Evolutionary conservation across 2,888 invertebrate genomes (phyloP).

Genomic region (Rhimphoctona megacephalus): DNA sequence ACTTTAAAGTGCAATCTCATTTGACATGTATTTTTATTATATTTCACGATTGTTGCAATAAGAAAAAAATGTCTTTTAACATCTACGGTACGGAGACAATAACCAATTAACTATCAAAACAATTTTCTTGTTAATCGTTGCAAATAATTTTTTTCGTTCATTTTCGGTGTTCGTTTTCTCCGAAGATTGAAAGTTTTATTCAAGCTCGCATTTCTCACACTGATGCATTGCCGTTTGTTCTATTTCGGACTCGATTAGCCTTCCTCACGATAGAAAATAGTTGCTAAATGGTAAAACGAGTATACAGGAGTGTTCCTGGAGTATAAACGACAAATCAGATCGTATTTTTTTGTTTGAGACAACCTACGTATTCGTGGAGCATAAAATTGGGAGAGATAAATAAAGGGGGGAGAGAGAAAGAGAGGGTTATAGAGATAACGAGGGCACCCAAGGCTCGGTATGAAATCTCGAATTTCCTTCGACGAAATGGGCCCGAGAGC

Average conservation of each 20-base stretch:
- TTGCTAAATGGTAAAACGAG: background rate
- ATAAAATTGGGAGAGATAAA: background rate
- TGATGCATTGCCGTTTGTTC: background rate
- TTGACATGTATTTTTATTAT: background rate
- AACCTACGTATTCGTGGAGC: slow-evolving; percentile 27
- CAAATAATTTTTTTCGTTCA: background rate
- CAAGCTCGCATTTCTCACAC: background rate
- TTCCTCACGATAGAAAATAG: background rate
- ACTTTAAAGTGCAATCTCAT: background rate
- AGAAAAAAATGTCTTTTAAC: background rate
- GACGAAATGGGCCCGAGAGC: slow-evolving; percentile 50
- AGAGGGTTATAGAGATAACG: slow-evolving; percentile 8
- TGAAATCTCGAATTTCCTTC: slow-evolving; percentile 61
- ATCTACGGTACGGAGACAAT: no score
- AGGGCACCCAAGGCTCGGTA: slow-evolving; percentile 24
- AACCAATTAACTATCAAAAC: no score
- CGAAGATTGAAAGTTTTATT: background rate
- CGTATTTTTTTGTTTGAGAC: background rate
- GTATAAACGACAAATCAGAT: background rate
- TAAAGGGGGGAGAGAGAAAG: background rate
- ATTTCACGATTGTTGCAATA: background rate
- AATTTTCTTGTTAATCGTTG: background rate
- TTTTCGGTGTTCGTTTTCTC: background rate
- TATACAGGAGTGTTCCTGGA: background rate
- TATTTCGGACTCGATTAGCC: background rate